Base-by-base conservation (phyloP, 1,140 invertebrate species). In the Mercenaria mercenaria region DNA sequence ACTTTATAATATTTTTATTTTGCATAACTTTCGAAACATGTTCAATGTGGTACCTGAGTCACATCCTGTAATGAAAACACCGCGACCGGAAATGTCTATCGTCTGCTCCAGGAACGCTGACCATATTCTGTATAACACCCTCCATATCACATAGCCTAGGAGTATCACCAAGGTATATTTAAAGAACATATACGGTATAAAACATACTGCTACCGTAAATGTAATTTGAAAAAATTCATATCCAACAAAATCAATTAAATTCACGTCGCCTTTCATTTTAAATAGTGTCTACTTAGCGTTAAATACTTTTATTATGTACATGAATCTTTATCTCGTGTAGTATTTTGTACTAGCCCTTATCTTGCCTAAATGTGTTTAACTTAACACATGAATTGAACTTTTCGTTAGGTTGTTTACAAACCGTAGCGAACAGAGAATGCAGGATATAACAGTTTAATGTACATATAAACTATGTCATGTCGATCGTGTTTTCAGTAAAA, bases 21-120 rank as follows among this genome's bases (percentile, higher is more conserved):
- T n/a, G n/a, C n/a, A n/a, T n/a, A n/a, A n/a, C n/a, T n/a, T n/a
- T n/a, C n/a, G n/a, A n/a, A n/a, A n/a, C n/a, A n/a, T n/a, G n/a
- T n/a, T n/a, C n/a, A n/a, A n/a, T n/a, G n/a, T n/a, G n/a, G n/a
- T 82, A 82, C 80, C 80, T 64, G 80, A 37, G 67, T 82, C 80
- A n/a, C 80, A 82, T 20, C 80, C 80, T 0, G 80, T 82, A 18
- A 82, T 82, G n/a, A 82, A 82, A 0, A 82, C 80, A 47, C 26
- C 80, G 10, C 80, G 80, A 41, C 80, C 80, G 8, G 37, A 18
- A 29, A 15, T 26, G 15, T 64, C 56, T 26, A 64, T 32, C 26
- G 37, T n/a, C 8, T 64, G 56, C 52, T 43, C 41, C 1, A 64
- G 1, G 34, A 39, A 79, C 47, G 37, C 2, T 13, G 34, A 41